Base-by-base conservation (phyloP, 64 coral and sea anemone genomes). In the Catalaphyllia jardinei region DNA sequence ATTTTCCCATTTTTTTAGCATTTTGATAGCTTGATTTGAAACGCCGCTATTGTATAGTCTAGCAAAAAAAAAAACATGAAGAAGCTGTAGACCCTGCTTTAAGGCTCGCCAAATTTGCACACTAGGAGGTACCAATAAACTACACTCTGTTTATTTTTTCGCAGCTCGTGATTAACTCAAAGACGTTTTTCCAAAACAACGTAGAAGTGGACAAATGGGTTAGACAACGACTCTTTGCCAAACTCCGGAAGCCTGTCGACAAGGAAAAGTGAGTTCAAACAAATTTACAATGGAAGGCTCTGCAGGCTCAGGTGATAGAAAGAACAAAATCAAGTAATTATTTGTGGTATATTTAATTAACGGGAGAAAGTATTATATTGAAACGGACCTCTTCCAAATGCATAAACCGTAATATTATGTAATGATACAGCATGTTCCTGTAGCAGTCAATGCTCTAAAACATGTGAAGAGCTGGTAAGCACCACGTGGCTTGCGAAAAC, bases 161-260 rank as follows among this genome's bases (percentile, higher is more conserved):
- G 42, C 79, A 99, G 97, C 60, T 99, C n/a, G 59, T 71, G 20
- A 87, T 99, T 60, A 76, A 87, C 16, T 51, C 87, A 12, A 91
- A 93, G 10, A 67, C 85, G 61, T 88, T 99, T 28, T 99, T 99
- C 73, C 69, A 79, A 33, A 99, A 99, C 87, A 95, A 95, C 57
- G 88, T 99, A 0, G 95, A 99, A 72, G 97, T 99, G 10, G 97
- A 99, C 74, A 93, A 80, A 83, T 99, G 97, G 97, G 97, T 99
- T 28, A 94, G 94, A 62, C 72, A 71, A 20, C 79, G 88, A 31
- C 86, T 99, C 27, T 93, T 91, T 63, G 52, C 72, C 52, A 99
- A 99, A 89, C 84, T 99, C 29, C 91, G 97, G n/a, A 95, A 93
- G 84, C 13, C 87, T 0, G 97, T 99, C 10, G 97, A 99, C 65